These are phyloP conservation scores for Sussaba pulchella DNA, from an alignment of 2,888 invertebrate genomes.

Conservation along the genomic window DNA sequence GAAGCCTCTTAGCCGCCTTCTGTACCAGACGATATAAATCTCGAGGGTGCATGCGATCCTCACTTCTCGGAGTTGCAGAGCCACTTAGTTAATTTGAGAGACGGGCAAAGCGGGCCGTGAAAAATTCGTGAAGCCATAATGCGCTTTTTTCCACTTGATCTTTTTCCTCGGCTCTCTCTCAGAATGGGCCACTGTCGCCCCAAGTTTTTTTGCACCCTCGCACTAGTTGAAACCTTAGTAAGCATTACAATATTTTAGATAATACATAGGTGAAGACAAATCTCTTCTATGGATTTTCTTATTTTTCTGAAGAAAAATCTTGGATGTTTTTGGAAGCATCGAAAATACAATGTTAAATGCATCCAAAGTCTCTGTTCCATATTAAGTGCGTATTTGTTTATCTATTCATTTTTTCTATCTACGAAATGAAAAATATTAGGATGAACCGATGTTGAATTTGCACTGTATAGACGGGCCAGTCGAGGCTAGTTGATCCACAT, in stretches of 20 bases:
- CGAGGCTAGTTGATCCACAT: not conserved
- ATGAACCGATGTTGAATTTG: constrained; percentile 3
- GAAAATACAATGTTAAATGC: too few species aligned
- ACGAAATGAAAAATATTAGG: not conserved
- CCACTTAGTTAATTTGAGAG: constrained; percentile 59
- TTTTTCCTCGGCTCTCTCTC: not conserved
- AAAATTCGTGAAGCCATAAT: constrained; percentile 61
- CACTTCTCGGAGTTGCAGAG: constrained; percentile 54
- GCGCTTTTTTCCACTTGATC: constrained; percentile 19
- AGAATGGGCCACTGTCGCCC: not conserved
- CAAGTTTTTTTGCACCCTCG: not conserved
- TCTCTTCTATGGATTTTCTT: too few species aligned
- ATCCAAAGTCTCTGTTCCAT: too few species aligned
- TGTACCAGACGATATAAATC: constrained; percentile 59
- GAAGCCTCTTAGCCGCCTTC: constrained; percentile 23
- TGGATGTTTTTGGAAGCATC: too few species aligned
- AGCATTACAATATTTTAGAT: too few species aligned
- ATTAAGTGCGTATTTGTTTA: not conserved
- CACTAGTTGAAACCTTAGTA: not conserved
- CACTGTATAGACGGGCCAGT: too few species aligned
- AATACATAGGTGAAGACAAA: too few species aligned
- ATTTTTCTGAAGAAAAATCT: too few species aligned
- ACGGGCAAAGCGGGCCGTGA: constrained; percentile 46
- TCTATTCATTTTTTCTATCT: too few species aligned
- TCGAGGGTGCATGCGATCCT: constrained; percentile 61